Evolutionary conservation across 1,140 invertebrate species (phyloP), one percentile per base, ranked within the genome.

Genomic region (Metopolophium dirhodum): DNA sequence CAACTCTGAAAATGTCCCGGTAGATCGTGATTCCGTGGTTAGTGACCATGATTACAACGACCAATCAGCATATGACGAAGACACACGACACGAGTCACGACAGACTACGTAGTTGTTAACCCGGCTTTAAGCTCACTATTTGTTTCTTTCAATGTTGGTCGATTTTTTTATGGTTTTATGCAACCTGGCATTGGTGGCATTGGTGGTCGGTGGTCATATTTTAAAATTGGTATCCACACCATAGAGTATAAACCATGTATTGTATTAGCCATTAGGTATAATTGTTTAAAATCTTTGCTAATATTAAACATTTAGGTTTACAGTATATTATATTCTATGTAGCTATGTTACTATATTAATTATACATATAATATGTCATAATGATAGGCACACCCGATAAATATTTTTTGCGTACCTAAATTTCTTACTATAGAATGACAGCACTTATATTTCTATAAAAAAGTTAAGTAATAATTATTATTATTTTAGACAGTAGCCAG

Each of bases 401-500:
- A 77, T 77, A 77, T 77, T 77, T 77, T 77, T 77, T 4, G n/a
- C 30, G 30, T 68, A 77, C n/a, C 20, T 18, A 51, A 14, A 23
- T 22, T 54, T 54, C 30, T 68, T n/a, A 68, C 30, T n/a, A 68
- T 68, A n/a, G 14, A 68, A 68, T n/a, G 3, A 68, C 61, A n/a
- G 4, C 11, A n/a, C 11, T n/a, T 14, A 11, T 68, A 68, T 68
- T 68, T 9, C 30, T 68, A 68, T n/a, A 68, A 1, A 68, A 0
- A 68, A 68, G 4, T 3, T 51, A 51, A 18, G 30, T n/a, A 11
- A 68, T 68, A 68, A 54, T 3, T 37, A 26, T 23, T 18, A 37
- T 22, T 41, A 85, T 92, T 37, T 92, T 54, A 94, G 93, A 94
- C 93, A n/a, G 83, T 94, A 88, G 90, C 93, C 37, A 96, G 96